These are phyloP conservation scores for Cebus imitator DNA, from an alignment of 2,113 vertebrate species.

Conservation along the genomic window DNA sequence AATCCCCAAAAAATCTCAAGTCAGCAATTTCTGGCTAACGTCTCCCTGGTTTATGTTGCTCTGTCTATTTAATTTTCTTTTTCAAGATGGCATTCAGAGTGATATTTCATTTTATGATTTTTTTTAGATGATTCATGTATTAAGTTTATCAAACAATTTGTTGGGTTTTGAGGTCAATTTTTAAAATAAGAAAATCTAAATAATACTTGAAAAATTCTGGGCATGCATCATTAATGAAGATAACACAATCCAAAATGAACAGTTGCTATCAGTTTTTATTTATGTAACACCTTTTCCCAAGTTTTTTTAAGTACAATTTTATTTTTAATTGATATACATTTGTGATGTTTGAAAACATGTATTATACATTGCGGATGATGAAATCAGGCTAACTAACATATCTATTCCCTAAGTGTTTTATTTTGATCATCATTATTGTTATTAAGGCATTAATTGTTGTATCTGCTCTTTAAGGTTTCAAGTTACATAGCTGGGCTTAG, in stretches of 20 bases:
- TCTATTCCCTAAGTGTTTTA: background rate
- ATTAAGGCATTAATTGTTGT: background rate
- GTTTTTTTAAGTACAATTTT: background rate
- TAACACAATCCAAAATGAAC: background rate
- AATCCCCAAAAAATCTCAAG: background rate
- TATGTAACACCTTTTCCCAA: background rate
- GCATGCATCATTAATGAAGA: background rate
- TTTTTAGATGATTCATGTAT: constrained; percentile 13
- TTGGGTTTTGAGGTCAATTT: background rate
- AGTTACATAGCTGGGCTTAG: background rate
- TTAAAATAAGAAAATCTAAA: background rate
- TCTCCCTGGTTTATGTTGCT: constrained; percentile 72
- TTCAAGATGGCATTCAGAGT: constrained; percentile 65
- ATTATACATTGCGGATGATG: background rate
- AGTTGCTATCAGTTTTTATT: background rate
- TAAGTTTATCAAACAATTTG: background rate
- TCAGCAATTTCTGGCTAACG: constrained; percentile 81
- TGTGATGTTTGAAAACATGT: background rate
- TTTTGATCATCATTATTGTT: background rate
- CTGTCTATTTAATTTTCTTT: constrained; percentile 67
- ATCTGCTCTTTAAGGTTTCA: background rate
- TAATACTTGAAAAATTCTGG: background rate
- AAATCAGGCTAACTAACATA: background rate
- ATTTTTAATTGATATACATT: background rate
- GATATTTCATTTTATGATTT: constrained; percentile 69